A percentile compares a stretch with the other conserved stretches of the same genome.
These are phyloP conservation scores for Phalloptychus januarius DNA, from an alignment of 2,797 vertebrate species.

Conservation along the genomic window DNA sequence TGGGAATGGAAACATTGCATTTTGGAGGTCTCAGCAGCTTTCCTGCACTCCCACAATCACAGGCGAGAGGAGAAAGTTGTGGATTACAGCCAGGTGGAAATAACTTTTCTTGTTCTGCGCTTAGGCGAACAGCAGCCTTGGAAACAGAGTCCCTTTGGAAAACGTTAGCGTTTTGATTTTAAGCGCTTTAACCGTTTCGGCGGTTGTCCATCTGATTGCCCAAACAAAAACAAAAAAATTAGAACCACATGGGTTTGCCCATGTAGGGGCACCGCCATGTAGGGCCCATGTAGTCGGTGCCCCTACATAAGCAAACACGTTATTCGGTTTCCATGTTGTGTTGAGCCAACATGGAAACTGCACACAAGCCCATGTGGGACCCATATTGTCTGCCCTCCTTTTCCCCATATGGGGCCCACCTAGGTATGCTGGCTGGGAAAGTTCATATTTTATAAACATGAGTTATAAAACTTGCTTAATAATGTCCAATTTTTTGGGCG, in stretches of 20 bases:
- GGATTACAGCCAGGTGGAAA: conserved; percentile 50
- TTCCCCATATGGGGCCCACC: too few species aligned
- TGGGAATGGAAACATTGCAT: conserved; percentile 71
- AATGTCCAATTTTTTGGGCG: neutral
- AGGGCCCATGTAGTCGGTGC: too few species aligned
- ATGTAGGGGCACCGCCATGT: too few species aligned
- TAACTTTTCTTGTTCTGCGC: conserved; percentile 31
- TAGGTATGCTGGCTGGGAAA: too few species aligned
- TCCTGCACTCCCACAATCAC: conserved; percentile 50
- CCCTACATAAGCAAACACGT: too few species aligned
- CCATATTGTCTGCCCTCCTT: too few species aligned
- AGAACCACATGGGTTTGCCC: too few species aligned
- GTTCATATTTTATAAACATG: neutral
- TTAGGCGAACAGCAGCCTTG: conserved; percentile 6
- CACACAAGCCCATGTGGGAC: too few species aligned
- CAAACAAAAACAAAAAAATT: conserved; percentile 5
- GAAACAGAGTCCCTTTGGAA: conserved; percentile 3
- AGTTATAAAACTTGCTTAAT: neutral
- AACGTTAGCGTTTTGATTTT: neutral
- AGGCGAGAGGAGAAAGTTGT: conserved; percentile 51
- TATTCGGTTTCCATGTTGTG: too few species aligned
- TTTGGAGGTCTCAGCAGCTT: conserved; percentile 77
- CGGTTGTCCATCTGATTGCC: neutral
- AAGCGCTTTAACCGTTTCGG: neutral
- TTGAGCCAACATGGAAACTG: too few species aligned